Evolutionary conservation across 2,797 vertebrate genomes (phyloP).

Genomic region (Cynodonichthys magdalenae): DNA sequence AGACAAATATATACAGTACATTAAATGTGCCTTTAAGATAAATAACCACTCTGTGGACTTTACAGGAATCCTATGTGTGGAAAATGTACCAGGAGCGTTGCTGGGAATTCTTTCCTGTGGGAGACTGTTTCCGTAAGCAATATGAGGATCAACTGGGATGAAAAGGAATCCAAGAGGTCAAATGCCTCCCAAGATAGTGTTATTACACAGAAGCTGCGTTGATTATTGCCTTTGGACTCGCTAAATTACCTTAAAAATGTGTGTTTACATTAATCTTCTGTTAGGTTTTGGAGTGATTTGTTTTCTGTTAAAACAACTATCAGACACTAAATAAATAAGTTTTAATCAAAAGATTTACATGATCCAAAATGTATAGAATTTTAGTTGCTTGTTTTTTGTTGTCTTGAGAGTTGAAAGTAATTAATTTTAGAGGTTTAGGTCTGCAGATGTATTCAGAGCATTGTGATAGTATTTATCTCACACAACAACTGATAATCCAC

Average conservation of each 20-base stretch:
- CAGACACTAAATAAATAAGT: conserved; percentile 21
- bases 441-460: conserved; percentile 2
- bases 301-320: not conserved
- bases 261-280: conserved; percentile 35
- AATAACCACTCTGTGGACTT: conserved; percentile 43
- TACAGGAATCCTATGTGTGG: conserved; percentile 84
- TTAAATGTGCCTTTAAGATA: conserved; percentile 26
- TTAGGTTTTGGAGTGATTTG: conserved; percentile 15
- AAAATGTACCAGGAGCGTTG: conserved; percentile 86
- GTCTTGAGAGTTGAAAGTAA: not conserved
- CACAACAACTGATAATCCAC: conserved; percentile 11
- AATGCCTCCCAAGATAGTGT: conserved; percentile 37
- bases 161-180: conserved; percentile 55
- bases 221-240: conserved; percentile 38
- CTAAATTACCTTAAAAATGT: conserved; percentile 32
- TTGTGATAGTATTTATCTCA: conserved; percentile 20
- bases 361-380: conserved; percentile 1
- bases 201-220: conserved; percentile 24
- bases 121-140: conserved; percentile 86
- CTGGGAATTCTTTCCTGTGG: conserved; percentile 86
- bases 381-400: conserved; percentile 6
- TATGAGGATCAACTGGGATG: conserved; percentile 82
- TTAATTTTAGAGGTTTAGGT: conserved; percentile 4
- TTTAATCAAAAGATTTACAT: conserved; percentile 13
- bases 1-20: not conserved